Evolutionary conservation across 1,140 invertebrate genomes (phyloP).

Genomic region (Macrobrachium nipponense): DNA sequence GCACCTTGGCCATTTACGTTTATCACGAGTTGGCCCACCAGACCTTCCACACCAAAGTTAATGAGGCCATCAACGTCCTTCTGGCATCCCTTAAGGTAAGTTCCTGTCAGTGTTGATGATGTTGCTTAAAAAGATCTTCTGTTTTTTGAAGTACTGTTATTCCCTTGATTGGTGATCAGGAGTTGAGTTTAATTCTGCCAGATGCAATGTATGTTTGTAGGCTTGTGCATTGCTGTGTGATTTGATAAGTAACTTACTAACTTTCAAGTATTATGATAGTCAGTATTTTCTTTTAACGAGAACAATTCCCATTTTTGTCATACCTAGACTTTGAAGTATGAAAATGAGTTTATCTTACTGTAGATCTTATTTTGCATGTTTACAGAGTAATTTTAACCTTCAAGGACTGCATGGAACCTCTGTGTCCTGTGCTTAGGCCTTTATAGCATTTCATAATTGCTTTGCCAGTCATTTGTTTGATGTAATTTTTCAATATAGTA

Average conservation of each 20-base stretch:
- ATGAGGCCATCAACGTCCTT: conserved; percentile 87
- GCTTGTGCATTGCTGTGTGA: no score
- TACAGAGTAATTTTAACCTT: conserved; percentile 9
- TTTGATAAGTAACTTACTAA: no score
- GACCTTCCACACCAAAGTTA: conserved; percentile 77
- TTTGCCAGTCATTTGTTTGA: conserved; percentile 3
- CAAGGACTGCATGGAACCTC: conserved; percentile 21
- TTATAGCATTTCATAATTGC: conserved; percentile 14
- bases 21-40: conserved; percentile 78
- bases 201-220: no score
- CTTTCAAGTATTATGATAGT: no score
- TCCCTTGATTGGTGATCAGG: no score
- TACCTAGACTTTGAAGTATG: no score
- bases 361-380: conserved; percentile 4
- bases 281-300: no score
- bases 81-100: conserved; percentile 86
- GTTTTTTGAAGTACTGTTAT: background rate
- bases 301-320: no score
- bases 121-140: background rate
- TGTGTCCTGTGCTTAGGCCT: conserved; percentile 15
- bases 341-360: background rate
- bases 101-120: background rate
- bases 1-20: conserved; percentile 86
- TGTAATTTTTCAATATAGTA: conserved; percentile 12
- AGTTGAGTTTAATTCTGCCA: no score